A percentile compares a stretch with the other conserved stretches of the same genome.
phyloP scores from a whole-genome alignment of 2,113 vertebrate species.

The Psilopsiagon aymara region DNA sequence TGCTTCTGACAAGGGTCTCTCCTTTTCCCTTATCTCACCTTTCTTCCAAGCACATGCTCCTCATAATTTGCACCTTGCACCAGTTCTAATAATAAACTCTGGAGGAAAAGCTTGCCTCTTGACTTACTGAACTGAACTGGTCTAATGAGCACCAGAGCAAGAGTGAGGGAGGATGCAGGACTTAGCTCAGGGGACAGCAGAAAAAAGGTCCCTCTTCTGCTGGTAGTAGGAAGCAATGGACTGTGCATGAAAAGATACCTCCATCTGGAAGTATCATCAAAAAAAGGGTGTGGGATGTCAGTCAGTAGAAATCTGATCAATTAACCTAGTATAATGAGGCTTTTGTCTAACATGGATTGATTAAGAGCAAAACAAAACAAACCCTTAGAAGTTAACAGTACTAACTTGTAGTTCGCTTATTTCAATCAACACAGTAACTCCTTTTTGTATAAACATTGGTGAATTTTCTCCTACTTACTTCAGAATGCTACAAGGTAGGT shows the following conservation, averaged over 20 bases:
- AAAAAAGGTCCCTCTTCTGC: not conserved
- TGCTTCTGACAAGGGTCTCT: not conserved
- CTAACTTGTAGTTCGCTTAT: not conserved
- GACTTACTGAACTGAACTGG: not conserved
- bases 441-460: not conserved
- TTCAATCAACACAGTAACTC: not conserved
- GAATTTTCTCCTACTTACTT: not conserved
- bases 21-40: not conserved
- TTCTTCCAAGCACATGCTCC: not conserved
- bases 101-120: not conserved
- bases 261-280: not conserved
- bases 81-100: not conserved
- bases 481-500: not conserved
- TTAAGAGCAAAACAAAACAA: not conserved
- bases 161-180: not conserved
- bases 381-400: not conserved
- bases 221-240: not conserved
- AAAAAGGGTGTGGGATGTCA: not conserved
- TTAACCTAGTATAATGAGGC: not conserved
- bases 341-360: not conserved
- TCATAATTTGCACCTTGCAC: not conserved
- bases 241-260: not conserved
- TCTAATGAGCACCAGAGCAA: not conserved
- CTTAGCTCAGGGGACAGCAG: accelerated
- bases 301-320: not conserved